phyloP scores from a whole-genome alignment of 2,113 vertebrate species.

The Columbina picui region DNA sequence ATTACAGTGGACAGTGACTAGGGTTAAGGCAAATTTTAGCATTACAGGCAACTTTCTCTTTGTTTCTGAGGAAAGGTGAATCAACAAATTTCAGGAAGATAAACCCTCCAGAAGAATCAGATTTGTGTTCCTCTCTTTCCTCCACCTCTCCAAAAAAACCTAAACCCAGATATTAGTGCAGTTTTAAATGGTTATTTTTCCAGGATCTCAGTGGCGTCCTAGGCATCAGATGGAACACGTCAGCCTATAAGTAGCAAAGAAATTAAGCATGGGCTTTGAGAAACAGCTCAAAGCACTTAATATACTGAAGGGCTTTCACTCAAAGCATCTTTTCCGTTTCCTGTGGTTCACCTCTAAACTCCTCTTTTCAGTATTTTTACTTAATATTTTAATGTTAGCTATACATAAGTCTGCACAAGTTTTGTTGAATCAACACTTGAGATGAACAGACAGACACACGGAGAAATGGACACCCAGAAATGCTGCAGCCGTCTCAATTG shows the following conservation, averaged over 20 bases:
- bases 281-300: background rate
- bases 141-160: background rate
- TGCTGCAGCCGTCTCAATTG: rapidly evolving
- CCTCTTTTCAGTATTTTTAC: background rate
- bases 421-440: background rate
- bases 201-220: background rate
- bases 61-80: background rate
- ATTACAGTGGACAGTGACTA: background rate
- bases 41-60: background rate
- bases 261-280: background rate
- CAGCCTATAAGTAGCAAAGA: background rate
- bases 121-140: background rate
- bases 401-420: rapidly evolving
- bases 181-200: background rate
- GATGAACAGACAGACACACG: background rate
- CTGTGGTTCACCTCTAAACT: background rate
- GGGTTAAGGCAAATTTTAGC: background rate
- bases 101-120: background rate
- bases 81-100: background rate
- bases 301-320: background rate
- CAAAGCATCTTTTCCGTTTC: background rate
- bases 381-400: background rate
- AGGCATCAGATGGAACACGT: background rate
- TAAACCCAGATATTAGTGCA: background rate
- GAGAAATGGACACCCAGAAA: background rate